Evolutionary conservation across 2,113 vertebrate species (phyloP), one percentile per base, ranked within the genome.

Genomic region (Megaleporinus macrocephalus): DNA sequence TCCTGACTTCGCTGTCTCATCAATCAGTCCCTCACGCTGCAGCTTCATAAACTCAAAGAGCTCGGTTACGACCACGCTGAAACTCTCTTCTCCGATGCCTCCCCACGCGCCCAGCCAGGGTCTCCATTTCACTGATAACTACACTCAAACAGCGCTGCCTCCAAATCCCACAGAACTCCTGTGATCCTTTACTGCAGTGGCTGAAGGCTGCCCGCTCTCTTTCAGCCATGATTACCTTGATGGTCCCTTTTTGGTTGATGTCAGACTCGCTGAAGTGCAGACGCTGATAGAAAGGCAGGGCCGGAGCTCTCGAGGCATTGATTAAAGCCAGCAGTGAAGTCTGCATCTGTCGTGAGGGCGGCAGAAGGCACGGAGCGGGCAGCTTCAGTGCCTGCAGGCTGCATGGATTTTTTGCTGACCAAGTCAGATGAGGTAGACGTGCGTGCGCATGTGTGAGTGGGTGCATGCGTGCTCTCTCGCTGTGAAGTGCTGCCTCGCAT

Each of bases 341-440:
- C n/a, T 65, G 15, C 26, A 69, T 74, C 33, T 79, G 65, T 59
- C 29, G 47, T 20, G 26, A 61, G 61, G 71, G 57, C 70, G 41
- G 22, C 33, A 30, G 63, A 29, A 73, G 69, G 74, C 30, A 66
- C 53, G 44, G 44, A n/a, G 70, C 26, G 72, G 18, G 3, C n/a
- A 14, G 30, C 77, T 76, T 79, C 18, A 24, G 27, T 36, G 65
- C 12, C 76, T 63, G 57, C n/a, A n/a, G 75, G 75, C 51, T 29
- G 24, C 0, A 69, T 36, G 70, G 74, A 75, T 61, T 79, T 73
- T 71, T 70, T 85, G 80, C 80, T 82, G 84, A 85, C 73, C 44
- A 47, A 41, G 69, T 73, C 27, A 74, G 61, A 76, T 65, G 36
- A n/a, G 65, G 30, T 66, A 22, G n/a, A 62, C 41, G 36, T 79